phyloP scores from a whole-genome alignment of 2,797 vertebrate genomes.

The Periparus ater region DNA sequence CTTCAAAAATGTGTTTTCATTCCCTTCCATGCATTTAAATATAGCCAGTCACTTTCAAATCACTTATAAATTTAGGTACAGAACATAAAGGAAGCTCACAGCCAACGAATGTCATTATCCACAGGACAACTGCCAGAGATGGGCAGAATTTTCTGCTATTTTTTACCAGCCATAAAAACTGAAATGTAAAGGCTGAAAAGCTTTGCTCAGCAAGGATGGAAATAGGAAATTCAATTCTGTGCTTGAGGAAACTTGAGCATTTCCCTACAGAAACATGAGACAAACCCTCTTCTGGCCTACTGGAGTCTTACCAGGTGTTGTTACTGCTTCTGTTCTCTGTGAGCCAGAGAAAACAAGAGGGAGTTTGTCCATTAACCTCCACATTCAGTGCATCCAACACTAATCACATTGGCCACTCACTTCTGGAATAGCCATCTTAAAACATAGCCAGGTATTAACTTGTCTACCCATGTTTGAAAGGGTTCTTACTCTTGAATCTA shows the following conservation, averaged over 20 bases:
- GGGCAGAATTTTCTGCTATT: neutral
- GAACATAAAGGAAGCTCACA: neutral
- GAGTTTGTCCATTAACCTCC: neutral
- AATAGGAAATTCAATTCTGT: neutral
- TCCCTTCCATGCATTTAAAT: neutral
- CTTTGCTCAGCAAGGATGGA: neutral
- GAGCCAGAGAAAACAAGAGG: neutral
- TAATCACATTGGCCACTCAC: neutral
- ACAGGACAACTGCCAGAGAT: neutral
- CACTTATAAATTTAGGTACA: neutral
- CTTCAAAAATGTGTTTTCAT: neutral
- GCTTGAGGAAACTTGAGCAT: neutral
- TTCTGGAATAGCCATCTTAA: slow-evolving; percentile 50
- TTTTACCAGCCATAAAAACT: neutral
- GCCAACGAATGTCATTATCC: neutral
- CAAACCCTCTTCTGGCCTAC: neutral
- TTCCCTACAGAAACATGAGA: neutral
- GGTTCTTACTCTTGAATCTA: neutral
- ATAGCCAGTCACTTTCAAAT: neutral
- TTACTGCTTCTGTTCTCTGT: neutral
- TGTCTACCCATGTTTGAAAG: neutral
- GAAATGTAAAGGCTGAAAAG: neutral
- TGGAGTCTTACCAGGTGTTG: neutral
- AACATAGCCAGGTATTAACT: neutral
- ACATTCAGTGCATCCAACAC: neutral